Evolutionary conservation across 2,888 invertebrate genomes (phyloP), one percentile per base, ranked within the genome.

Genomic region (Eudemis profundana): DNA sequence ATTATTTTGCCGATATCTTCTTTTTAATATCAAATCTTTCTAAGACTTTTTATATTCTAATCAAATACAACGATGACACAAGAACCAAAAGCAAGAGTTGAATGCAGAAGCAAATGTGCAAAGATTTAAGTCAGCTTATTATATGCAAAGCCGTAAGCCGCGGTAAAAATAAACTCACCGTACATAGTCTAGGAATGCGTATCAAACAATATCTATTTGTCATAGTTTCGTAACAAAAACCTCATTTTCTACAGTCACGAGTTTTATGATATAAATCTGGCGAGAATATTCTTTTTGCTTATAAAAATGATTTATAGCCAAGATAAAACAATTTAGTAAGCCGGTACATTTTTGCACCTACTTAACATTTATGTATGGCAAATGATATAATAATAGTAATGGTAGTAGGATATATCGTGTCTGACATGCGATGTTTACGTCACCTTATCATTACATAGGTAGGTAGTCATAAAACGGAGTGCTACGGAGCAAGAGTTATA

Each of bases 231-330:
- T 46, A 47, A 54, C 53, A 7, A 46, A 19, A 53, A 46, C 23
- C 61, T 46, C 14, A 54, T 62, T 61, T 62, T 46, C 23, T 46
- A 7, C n/a, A 47, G 61, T 62, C 61, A 62, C 61, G 61, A 54
- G 38, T 61, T 53, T 61, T 62, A 47, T 47, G 46, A 62, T 62
- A 54, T 14, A 47, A 47, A 62, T 62, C 61, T 47, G 8, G 36
- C 10, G 23, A 17, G 33, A 46, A 19, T 61, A 44, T 46, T 27
- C 23, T 38, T 46, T 61, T 38, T 54, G 46, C 53, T 61, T 44
- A 33, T 61, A 53, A 29, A 44, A 27, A 15, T 53, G 53, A 61
- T 46, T 59, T 59, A 23, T 53, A 21, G n/a, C 17, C 23, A 53
- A 53, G 33, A 61, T 61, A 59, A 44, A 47, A 36, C 4, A 15